phyloP scores from a whole-genome alignment of 37 sponge, comb jelly and placozoan genomes.

The Dysidea cf. avara region DNA sequence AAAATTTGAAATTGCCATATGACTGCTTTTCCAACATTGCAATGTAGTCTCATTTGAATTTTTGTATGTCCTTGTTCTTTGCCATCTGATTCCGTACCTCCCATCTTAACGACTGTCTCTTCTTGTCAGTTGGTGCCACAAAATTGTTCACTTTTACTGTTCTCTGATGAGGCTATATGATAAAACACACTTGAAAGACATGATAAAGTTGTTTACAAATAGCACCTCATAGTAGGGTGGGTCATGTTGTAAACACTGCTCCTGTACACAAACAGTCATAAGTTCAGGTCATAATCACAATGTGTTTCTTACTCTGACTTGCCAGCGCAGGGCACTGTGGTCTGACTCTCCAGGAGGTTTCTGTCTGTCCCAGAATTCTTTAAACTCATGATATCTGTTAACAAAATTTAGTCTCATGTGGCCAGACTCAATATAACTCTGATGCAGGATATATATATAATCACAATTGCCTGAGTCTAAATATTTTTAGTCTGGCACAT shows the following conservation, averaged over 20 bases:
- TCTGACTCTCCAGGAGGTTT: constrained; percentile 65
- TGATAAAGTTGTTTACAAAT: too few species aligned
- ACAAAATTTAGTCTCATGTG: constrained; percentile 14
- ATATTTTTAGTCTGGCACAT: too few species aligned
- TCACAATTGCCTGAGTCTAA: too few species aligned
- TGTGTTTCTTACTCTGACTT: constrained; percentile 61
- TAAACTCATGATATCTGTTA: constrained; percentile 72
- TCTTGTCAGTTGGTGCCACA: constrained; percentile 72
- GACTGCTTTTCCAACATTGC: too few species aligned
- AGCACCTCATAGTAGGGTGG: too few species aligned
- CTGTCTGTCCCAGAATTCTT: constrained; percentile 55
- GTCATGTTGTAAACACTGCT: too few species aligned
- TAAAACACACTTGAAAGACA: too few species aligned
- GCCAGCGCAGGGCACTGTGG: constrained; percentile 72
- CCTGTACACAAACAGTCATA: too few species aligned
- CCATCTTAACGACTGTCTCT: constrained; percentile 63
- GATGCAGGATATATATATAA: too few species aligned
- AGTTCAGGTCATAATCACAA: too few species aligned
- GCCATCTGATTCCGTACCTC: constrained; percentile 60
- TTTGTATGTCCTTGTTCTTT: background rate
- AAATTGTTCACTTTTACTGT: constrained; percentile 22
- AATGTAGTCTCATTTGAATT: background rate
- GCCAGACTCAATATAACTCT: too few species aligned
- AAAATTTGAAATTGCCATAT: too few species aligned
- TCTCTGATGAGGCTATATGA: constrained; percentile 34